Evolutionary conservation across 2,888 invertebrate genomes (phyloP).

Genomic region (Euzophera pinguis): DNA sequence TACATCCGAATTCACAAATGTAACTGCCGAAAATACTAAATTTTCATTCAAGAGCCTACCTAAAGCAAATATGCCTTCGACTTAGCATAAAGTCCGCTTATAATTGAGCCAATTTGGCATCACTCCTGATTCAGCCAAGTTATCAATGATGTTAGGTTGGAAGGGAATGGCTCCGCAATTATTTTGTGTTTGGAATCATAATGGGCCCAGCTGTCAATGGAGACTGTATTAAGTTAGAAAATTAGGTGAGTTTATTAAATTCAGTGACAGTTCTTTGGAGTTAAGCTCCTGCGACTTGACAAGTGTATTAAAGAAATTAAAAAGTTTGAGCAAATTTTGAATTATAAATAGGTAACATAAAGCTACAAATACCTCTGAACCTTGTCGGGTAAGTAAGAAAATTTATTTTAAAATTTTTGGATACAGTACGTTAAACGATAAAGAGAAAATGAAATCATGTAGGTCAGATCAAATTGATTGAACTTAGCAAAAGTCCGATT

Average conservation of each 20-base stretch:
- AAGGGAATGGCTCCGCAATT: slow-evolving; percentile 14
- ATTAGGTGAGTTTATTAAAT: slow-evolving; percentile 2
- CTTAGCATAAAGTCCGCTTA: slow-evolving; percentile 11
- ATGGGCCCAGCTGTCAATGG: slow-evolving; percentile 16
- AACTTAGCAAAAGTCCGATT: too few species aligned
- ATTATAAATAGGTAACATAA: too few species aligned
- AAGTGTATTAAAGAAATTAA: too few species aligned
- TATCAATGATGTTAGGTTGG: background rate
- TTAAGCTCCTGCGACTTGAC: background rate
- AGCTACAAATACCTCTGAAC: too few species aligned
- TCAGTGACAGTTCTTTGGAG: background rate
- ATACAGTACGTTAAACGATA: too few species aligned
- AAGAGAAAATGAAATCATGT: too few species aligned
- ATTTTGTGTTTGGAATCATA: slow-evolving; percentile 19
- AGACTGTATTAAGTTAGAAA: slow-evolving; percentile 7
- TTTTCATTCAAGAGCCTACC: background rate
- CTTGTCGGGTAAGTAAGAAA: too few species aligned
- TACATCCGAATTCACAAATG: background rate
- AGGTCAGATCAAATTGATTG: too few species aligned
- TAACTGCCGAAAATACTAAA: background rate
- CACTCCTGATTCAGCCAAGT: slow-evolving; percentile 1
- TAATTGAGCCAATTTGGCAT: slow-evolving; percentile 8
- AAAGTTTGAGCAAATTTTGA: too few species aligned
- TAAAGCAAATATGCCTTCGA: slow-evolving; percentile 2
- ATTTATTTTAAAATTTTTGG: too few species aligned